Evolutionary conservation across 2,888 invertebrate genomes (phyloP).

Genomic region (Kuschelorhynchus macadamiae): DNA sequence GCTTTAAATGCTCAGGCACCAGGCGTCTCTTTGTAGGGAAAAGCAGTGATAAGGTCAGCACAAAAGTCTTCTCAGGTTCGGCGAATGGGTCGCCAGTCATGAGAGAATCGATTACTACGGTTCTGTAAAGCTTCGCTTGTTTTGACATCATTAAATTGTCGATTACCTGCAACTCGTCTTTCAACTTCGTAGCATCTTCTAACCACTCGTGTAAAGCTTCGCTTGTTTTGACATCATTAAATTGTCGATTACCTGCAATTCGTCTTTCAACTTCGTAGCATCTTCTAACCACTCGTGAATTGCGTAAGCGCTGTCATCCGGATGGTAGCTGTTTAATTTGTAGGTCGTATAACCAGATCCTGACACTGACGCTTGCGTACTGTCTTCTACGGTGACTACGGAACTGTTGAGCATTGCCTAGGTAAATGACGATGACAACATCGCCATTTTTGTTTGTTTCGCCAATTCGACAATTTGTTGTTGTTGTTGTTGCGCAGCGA

Average conservation of each 20-base stretch:
- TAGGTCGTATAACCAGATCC: too few relatives aligned
- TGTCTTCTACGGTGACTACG: background rate
- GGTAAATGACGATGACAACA: background rate
- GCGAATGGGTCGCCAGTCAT: slow-evolving; percentile 46
- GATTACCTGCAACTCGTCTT: slow-evolving; percentile 45
- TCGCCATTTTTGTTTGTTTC: slow-evolving; percentile 13
- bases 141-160: slow-evolving; percentile 51
- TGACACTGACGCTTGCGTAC: too few relatives aligned
- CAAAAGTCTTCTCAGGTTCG: slow-evolving; percentile 45
- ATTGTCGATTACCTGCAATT: slow-evolving; percentile 45
- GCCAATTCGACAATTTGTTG: slow-evolving; percentile 18
- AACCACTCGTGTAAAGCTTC: slow-evolving; percentile 52
- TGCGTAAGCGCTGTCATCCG: slow-evolving; percentile 37
- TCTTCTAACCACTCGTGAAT: slow-evolving; percentile 50
- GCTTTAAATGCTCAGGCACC: slow-evolving; percentile 51
- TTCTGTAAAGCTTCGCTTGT: slow-evolving; percentile 50
- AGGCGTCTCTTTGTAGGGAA: slow-evolving; percentile 52
- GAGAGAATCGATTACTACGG: slow-evolving; percentile 45
- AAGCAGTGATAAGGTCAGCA: slow-evolving; percentile 47
- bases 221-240: slow-evolving; percentile 51
- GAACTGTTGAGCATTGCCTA: background rate
- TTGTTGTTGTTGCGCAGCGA: slow-evolving; percentile 26
- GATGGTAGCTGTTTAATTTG: slow-evolving; percentile 8
- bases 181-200: slow-evolving; percentile 47
- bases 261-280: slow-evolving; percentile 49